Evolutionary conservation across 1,140 invertebrate genomes (phyloP), one percentile per base, ranked within the genome.

Genomic region (Orius laevigatus): DNA sequence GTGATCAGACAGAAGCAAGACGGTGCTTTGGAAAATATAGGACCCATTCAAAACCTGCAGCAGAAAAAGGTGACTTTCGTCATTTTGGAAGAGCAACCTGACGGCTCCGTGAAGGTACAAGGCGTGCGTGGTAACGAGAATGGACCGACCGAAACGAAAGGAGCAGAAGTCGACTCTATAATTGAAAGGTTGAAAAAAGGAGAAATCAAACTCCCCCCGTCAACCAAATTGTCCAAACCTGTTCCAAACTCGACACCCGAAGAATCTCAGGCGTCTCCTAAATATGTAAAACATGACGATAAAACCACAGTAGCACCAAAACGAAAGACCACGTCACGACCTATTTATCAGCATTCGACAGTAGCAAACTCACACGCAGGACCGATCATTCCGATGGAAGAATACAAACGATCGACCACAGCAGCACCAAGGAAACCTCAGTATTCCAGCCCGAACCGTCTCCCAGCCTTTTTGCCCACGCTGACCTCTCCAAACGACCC

Each of bases 1-100:
- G 68, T 86, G 1, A 72, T 86, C 32, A 75, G 76, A 52, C 77
- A 84, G 42, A 75, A 73, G 19, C 74, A 75, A 51, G 73, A 78
- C 55, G 80, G 79, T 9, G 75, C 73, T 51, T 60, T 84, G 1
- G 80, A 84, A 61, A 72, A 80, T 56, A 68, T 84, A n/a, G 69
- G 70, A 1, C 75, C 73, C 49, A 62, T 75, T 46, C 66, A 66
- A 20, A 72, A 69, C 55, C 55, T 78, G n/a, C 70, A 75, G 3
- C 75, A 79, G 49, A 86, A 84, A 61, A 85, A 84, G 59, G 81
- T 85, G 0, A 86, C 83, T 0, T 87, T 86, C 56, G 84, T 87
- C 3, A 78, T 86, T 31, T 63, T 87, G 11, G 84, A 87, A 63
- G 84, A 87, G 57, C 83, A 86, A 61, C 70, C 76, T 1, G 84